Evolutionary conservation across 1,140 invertebrate species (phyloP).

Genomic region (Ceratoteleas bidentatus): DNA sequence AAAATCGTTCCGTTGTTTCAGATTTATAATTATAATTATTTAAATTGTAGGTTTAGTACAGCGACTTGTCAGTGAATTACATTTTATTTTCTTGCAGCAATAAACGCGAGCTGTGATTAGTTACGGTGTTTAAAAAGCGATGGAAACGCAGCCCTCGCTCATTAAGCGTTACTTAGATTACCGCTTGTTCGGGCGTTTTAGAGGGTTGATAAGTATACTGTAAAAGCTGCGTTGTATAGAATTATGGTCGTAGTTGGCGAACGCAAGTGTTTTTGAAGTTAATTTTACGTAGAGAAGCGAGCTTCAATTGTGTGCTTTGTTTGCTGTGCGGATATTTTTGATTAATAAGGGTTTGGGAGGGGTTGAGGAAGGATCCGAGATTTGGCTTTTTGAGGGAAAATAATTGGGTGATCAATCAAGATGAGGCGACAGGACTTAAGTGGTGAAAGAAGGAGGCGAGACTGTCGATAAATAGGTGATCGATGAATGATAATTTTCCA

Average conservation of each 20-base stretch:
- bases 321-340: neutral
- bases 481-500: too few relatives aligned
- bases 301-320: conserved; percentile 11
- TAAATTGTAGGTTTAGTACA: neutral
- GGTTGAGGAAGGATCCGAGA: too few relatives aligned
- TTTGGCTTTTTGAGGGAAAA: too few relatives aligned
- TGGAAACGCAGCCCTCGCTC: conserved; percentile 5
- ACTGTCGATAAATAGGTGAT: too few relatives aligned
- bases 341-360: too few relatives aligned
- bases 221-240: conserved; percentile 28
- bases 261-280: conserved; percentile 9
- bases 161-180: conserved; percentile 36
- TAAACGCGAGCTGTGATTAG: conserved; percentile 3
- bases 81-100: neutral
- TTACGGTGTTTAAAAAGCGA: neutral
- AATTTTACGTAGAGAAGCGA: conserved; percentile 33
- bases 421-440: too few relatives aligned
- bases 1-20: too few relatives aligned
- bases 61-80: neutral
- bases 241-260: conserved; percentile 24
- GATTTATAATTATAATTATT: neutral
- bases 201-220: conserved; percentile 36
- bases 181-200: conserved; percentile 30
- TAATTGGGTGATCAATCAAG: too few relatives aligned
- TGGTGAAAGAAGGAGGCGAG: too few relatives aligned